Evolutionary conservation across 2,888 invertebrate genomes (phyloP).

Genomic region (Mesorhabditis spiculigera): DNA sequence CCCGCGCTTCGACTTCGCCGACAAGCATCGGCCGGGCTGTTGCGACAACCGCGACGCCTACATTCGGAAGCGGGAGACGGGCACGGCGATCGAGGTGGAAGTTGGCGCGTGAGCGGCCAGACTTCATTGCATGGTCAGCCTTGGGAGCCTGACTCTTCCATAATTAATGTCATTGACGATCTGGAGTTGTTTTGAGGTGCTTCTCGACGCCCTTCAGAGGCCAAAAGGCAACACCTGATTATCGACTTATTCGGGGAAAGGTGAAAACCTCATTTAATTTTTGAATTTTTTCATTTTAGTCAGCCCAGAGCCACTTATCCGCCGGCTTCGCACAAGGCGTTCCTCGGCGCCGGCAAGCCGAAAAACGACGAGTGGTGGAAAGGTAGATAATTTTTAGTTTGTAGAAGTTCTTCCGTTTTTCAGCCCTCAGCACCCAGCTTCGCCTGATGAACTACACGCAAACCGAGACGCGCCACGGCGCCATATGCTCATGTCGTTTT

Average conservation of each 20-base stretch:
- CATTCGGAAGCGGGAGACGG: conserved; percentile 12
- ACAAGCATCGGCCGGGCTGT: conserved; percentile 27
- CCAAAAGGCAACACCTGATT: conserved; percentile 34
- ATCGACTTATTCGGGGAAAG: conserved; percentile 40
- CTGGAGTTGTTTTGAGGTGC: conserved; percentile 22
- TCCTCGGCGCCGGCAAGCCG: conserved; percentile 25
- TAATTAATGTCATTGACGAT: not conserved
- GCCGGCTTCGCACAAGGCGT: conserved; percentile 13
- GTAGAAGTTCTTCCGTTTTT: not conserved
- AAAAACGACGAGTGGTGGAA: conserved; percentile 28
- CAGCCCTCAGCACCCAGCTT: not conserved
- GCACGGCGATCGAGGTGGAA: not conserved
- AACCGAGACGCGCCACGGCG: too few relatives aligned
- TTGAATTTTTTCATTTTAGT: conserved; percentile 15
- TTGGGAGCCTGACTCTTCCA: not conserved
- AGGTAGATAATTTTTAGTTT: not conserved
- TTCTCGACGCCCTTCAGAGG: conserved; percentile 30
- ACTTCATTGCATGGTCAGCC: not conserved
- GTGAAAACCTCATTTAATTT: not conserved
- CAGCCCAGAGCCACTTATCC: conserved; percentile 21
- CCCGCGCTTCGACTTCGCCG: conserved; percentile 15
- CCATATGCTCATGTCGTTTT: too few relatives aligned
- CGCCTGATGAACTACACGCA: too few relatives aligned
- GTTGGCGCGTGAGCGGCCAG: too few relatives aligned
- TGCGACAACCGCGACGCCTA: conserved; percentile 39